phyloP scores from a whole-genome alignment of 2,888 invertebrate species.

The Meandrusa payeni region DNA sequence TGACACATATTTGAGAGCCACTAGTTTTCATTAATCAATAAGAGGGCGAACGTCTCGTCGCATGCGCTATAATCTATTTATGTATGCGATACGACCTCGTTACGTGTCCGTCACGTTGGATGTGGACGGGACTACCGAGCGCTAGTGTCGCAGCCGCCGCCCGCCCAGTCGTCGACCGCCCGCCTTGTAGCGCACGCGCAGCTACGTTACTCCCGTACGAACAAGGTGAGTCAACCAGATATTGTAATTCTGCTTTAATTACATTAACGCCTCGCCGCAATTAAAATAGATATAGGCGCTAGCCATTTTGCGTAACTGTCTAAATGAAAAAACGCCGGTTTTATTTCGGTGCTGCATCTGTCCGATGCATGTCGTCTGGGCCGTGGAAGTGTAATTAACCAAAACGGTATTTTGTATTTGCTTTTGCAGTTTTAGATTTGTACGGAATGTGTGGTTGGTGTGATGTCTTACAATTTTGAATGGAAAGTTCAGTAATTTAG shows the following conservation, averaged over 20 bases:
- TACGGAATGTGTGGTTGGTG: constrained; percentile 9
- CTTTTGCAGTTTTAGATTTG: constrained; percentile 33
- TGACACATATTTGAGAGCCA: too few relatives aligned
- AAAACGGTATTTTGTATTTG: constrained; percentile 54
- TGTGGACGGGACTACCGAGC: constrained; percentile 31
- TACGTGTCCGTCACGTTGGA: constrained; percentile 31
- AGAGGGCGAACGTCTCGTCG: too few relatives aligned
- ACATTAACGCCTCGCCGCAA: constrained; percentile 27
- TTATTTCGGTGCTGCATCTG: constrained; percentile 44
- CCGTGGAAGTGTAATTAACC: constrained; percentile 52
- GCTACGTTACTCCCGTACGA: constrained; percentile 29
- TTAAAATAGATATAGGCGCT: constrained; percentile 4
- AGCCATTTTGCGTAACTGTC: constrained; percentile 24
- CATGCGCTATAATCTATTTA: constrained; percentile 1
- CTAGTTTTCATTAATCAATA: too few relatives aligned
- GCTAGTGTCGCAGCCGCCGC: constrained; percentile 49
- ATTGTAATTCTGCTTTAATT: constrained; percentile 9
- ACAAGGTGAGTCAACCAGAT: constrained; percentile 48
- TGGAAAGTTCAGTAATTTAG: too few relatives aligned
- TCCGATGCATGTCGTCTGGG: constrained; percentile 40
- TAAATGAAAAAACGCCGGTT: constrained; percentile 25
- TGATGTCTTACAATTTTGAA: too few relatives aligned
- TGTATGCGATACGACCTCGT: constrained; percentile 9
- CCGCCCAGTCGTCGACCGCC: constrained; percentile 76
- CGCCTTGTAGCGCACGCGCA: constrained; percentile 65